Conservation (phyloP, 2,888 invertebrate genomes). For the Oasisia sp. region DNA sequence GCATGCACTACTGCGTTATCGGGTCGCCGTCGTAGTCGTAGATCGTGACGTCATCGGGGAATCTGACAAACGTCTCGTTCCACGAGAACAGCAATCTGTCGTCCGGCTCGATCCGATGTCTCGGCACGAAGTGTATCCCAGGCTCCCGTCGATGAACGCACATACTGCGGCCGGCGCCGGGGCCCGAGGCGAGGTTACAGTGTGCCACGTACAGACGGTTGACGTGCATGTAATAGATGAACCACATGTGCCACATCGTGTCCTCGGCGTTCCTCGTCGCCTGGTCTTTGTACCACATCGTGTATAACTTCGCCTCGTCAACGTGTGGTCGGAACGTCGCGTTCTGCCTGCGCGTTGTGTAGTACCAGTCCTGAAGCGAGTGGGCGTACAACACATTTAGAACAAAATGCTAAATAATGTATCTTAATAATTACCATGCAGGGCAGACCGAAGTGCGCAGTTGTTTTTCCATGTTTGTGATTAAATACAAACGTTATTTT, state of each 20-base stretch:
- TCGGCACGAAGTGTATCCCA: conserved; percentile 17
- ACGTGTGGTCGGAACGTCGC: not conserved
- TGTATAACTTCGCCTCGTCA: not conserved
- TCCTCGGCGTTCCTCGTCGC: conserved; percentile 21
- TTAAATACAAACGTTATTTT: too few relatives aligned
- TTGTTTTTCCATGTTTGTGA: not conserved
- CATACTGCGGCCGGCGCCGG: conserved; percentile 22
- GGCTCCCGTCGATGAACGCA: conserved; percentile 26
- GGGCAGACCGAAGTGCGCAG: too few relatives aligned
- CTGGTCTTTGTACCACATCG: conserved; percentile 32
- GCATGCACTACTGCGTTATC: not conserved
- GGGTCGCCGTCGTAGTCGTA: not conserved
- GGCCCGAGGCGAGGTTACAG: conserved; percentile 27
- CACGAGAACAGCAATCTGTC: not conserved
- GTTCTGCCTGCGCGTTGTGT: conserved; percentile 9
- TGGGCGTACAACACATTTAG: not conserved
- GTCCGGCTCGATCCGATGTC: not conserved
- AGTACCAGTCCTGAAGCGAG: conserved; percentile 7
- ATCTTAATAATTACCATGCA: too few relatives aligned
- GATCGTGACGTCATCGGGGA: not conserved
- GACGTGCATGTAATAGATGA: conserved; percentile 32
- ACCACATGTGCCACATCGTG: conserved; percentile 40
- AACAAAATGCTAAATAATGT: not conserved
- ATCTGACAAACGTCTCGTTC: not conserved
- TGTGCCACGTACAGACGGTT: conserved; percentile 20